Evolutionary conservation across 2,888 invertebrate species (phyloP), one percentile per base, ranked within the genome.

Genomic region (Odontocerum albicorne): DNA sequence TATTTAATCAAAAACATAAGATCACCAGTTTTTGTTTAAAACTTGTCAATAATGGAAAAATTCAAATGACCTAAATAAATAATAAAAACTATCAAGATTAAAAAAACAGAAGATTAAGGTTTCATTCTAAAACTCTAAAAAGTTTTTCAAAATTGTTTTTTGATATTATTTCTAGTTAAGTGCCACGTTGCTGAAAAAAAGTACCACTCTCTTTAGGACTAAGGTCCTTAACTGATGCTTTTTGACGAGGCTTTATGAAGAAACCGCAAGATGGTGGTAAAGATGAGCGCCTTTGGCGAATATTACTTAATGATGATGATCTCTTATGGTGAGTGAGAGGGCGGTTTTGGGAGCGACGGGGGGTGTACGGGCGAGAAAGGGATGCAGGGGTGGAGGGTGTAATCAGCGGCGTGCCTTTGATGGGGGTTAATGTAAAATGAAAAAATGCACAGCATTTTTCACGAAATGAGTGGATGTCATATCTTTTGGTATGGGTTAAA

Each of bases 261-360:
- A 32, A 43, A 22, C 38, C 33, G 19, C 42, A 42, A 38, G 39
- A 49, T 49, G 49, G 39, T 42, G 40, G 42, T 33, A 43, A 33
- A 40, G 49, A 49, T n/a, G 3, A 4, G 42, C 39, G 31, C 31
- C 50, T 50, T 50, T 50, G 50, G 42, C 42, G 33, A 50, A 50
- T 43, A 43, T 50, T 42, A 50, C 43, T 50, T 43, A 50, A 50
- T 50, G 50, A 50, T 50, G 50, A 43, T 50, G 49, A 42, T 42
- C 42, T 20, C 22, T 39, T 20, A 17, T 4, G 15, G 15, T 27
- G 40, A 19, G 32, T 20, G 7, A 27, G 33, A 19, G 35, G 35
- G n/a, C n/a, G n/a, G n/a, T n/a, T n/a, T n/a, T n/a, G n/a, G n/a
- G 13, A 22, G 10, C 4, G 49, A n/a, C 2, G 27, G 15, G n/a